Evolutionary conservation across 1,140 invertebrate species (phyloP).

Genomic region (Lethrus apterus): DNA sequence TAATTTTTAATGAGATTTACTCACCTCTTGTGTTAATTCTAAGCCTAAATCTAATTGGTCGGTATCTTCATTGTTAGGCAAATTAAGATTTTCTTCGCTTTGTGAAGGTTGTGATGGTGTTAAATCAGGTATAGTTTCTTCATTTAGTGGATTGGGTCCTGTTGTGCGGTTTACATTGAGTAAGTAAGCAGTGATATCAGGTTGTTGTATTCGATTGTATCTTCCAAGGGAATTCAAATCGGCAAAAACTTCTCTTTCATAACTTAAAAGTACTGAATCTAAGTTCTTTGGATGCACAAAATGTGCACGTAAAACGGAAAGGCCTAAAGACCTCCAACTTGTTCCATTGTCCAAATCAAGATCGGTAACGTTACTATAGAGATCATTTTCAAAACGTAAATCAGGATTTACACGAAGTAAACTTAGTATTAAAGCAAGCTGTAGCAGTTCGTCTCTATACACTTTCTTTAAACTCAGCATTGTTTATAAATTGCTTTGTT

Average conservation of each 20-base stretch:
- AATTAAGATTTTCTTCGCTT: constrained; percentile 10
- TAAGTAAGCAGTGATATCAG: constrained; percentile 51
- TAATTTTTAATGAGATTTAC: constrained; percentile 17
- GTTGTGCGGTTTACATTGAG: constrained; percentile 43
- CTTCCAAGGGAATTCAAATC: constrained; percentile 60
- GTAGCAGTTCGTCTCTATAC: constrained; percentile 68
- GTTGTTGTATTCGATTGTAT: constrained; percentile 41
- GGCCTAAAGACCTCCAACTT: constrained; percentile 52
- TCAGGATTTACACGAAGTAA: constrained; percentile 67
- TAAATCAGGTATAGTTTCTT: constrained; percentile 18
- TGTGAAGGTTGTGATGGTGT: constrained; percentile 8
- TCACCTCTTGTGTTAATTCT: constrained; percentile 37
- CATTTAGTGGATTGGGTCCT: background rate
- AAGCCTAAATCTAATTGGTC: constrained; percentile 21
- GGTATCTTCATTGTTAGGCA: constrained; percentile 12
- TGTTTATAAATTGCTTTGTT: constrained; percentile 1
- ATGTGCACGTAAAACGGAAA: constrained; percentile 45
- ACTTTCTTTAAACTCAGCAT: constrained; percentile 71
- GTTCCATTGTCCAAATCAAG: constrained; percentile 58
- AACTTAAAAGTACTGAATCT: constrained; percentile 63
- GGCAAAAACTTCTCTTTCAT: constrained; percentile 66
- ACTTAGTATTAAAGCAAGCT: constrained; percentile 69
- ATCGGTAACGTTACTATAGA: constrained; percentile 38
- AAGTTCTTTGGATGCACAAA: constrained; percentile 66
- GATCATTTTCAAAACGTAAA: constrained; percentile 53